phyloP scores from a whole-genome alignment of 2,797 vertebrate species.

The Syngnathus acus region DNA sequence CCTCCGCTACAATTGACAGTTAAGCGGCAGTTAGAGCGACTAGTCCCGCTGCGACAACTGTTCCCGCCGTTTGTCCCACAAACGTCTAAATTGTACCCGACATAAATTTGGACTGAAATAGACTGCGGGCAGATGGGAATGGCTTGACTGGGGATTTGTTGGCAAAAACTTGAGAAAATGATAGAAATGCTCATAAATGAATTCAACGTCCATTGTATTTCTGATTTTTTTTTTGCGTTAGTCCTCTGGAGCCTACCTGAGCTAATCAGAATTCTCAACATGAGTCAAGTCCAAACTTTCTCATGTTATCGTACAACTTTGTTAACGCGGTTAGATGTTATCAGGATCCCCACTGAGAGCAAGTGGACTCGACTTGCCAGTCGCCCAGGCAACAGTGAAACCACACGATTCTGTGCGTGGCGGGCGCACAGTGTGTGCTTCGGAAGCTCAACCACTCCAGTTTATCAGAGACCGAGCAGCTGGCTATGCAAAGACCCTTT shows the following conservation, averaged over 20 bases:
- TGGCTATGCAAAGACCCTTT: not conserved
- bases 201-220: not conserved
- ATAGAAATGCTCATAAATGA: constrained; percentile 6
- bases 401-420: constrained; percentile 30
- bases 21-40: constrained; percentile 22
- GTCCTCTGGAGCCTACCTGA: not conserved
- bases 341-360: constrained; percentile 17
- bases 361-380: constrained; percentile 32
- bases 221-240: not conserved
- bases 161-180: constrained; percentile 22
- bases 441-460: constrained; percentile 7
- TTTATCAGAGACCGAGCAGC: not conserved
- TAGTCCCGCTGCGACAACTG: constrained; percentile 8
- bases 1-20: constrained; percentile 17
- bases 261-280: not conserved
- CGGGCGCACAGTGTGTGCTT: constrained; percentile 7
- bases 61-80: constrained; percentile 8
- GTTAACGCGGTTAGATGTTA: not conserved
- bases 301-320: not conserved
- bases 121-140: constrained; percentile 21
- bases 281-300: not conserved
- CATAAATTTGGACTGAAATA: constrained; percentile 18
- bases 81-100: constrained; percentile 3
- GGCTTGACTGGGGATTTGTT: constrained; percentile 13
- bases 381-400: constrained; percentile 54